phyloP scores from a whole-genome alignment of 2,113 vertebrate species.

The Thymallus thymallus region DNA sequence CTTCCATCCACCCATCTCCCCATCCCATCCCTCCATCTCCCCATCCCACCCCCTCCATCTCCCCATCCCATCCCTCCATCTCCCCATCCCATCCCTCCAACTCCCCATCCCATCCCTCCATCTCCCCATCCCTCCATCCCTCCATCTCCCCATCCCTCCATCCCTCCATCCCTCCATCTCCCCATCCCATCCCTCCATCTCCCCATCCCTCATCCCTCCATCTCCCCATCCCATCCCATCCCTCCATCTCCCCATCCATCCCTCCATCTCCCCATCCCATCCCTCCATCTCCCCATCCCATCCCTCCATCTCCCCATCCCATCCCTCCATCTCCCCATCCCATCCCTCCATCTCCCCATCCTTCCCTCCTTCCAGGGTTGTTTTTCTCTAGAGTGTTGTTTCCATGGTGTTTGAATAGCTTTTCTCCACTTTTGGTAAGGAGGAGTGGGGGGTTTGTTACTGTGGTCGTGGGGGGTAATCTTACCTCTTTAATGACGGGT shows the following conservation, averaged over 20 bases:
- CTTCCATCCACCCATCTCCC: no score
- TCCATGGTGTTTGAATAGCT: constrained; percentile 37
- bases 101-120: no score
- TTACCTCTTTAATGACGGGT: constrained; percentile 7
- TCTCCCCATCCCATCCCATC: background rate
- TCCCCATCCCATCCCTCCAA: no score
- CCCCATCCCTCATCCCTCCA: no score
- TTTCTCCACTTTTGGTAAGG: constrained; percentile 27
- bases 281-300: background rate
- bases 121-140: background rate
- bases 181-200: no score
- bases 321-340: background rate
- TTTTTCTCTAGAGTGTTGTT: background rate
- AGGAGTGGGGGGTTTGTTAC: background rate
- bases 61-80: no score
- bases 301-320: background rate
- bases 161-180: no score
- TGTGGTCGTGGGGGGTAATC: constrained; percentile 27
- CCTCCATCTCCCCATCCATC: background rate
- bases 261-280: background rate
- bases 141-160: background rate
- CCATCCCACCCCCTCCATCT: no score
- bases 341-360: no score
- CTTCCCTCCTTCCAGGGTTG: background rate
- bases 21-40: no score